phyloP scores from a whole-genome alignment of 1,140 invertebrate genomes.

The Tetranychus urticae region DNA sequence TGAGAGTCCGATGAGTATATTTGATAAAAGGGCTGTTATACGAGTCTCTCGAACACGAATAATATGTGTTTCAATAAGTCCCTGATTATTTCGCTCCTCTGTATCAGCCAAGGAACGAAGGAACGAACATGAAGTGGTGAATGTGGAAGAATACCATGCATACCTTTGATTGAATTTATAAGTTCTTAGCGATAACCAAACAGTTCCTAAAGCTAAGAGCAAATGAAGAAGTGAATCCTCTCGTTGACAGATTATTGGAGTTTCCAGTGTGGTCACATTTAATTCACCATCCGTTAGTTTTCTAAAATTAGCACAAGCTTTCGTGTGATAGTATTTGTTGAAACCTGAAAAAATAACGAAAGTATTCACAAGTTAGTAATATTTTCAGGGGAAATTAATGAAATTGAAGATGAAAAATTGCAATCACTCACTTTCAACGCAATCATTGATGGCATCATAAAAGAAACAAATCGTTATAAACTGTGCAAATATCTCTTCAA shows the following conservation, averaged over 20 bases:
- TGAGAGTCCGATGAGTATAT: constrained; percentile 35
- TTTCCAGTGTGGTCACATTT: background rate
- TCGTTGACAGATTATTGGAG: constrained; percentile 14
- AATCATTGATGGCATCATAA: constrained; percentile 25
- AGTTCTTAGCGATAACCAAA: constrained; percentile 33
- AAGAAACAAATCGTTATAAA: constrained; percentile 29
- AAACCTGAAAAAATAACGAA: constrained; percentile 21
- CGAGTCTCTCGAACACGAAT: constrained; percentile 34
- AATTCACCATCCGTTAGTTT: background rate
- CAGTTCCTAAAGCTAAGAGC: constrained; percentile 33
- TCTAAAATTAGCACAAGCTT: constrained; percentile 1
- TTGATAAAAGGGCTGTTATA: constrained; percentile 31
- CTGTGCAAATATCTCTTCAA: constrained; percentile 29
- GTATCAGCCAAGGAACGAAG: constrained; percentile 5
- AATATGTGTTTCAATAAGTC: constrained; percentile 21
- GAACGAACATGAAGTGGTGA: constrained; percentile 8
- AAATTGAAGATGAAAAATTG: background rate
- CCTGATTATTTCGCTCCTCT: constrained; percentile 17
- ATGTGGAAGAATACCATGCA: constrained; percentile 10
- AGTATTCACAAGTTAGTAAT: no score
- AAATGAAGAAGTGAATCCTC: constrained; percentile 34
- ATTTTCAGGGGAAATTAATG: no score
- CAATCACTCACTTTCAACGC: constrained; percentile 24
- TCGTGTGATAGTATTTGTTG: constrained; percentile 24
- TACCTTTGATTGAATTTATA: constrained; percentile 41